Evolutionary conservation across 1,140 invertebrate species (phyloP).

Genomic region (Listronotus oregonensis): DNA sequence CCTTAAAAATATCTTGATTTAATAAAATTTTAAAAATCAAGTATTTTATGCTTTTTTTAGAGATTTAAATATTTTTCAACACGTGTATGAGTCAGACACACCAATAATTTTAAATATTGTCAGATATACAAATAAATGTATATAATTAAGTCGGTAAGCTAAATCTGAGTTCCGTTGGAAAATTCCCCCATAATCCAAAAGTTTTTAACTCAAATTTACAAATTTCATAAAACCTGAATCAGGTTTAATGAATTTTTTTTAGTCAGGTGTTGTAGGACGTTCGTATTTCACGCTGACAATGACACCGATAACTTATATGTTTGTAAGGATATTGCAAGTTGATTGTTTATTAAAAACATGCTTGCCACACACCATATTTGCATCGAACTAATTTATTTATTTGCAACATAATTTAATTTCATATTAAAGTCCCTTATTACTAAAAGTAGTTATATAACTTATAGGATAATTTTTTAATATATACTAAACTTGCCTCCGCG

Average conservation of each 20-base stretch:
- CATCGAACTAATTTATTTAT: neutral
- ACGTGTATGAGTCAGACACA: too few relatives aligned
- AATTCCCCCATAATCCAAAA: neutral
- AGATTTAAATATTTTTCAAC: too few relatives aligned
- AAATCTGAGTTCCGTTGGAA: neutral
- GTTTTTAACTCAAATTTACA: neutral
- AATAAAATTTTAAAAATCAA: too few relatives aligned
- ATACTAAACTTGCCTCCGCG: too few relatives aligned
- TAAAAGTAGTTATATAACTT: too few relatives aligned
- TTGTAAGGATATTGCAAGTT: constrained; percentile 19
- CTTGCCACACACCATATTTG: constrained; percentile 2
- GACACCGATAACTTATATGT: constrained; percentile 25
- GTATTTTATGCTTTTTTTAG: too few relatives aligned
- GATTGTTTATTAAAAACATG: constrained; percentile 15
- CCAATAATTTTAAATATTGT: too few relatives aligned
- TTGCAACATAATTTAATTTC: constrained; percentile 1
- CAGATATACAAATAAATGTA: too few relatives aligned
- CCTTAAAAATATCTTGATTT: too few relatives aligned
- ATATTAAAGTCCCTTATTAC: too few relatives aligned
- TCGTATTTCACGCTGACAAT: constrained; percentile 26
- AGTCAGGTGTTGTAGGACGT: constrained; percentile 23
- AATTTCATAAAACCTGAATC: constrained; percentile 2
- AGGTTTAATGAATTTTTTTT: constrained; percentile 1
- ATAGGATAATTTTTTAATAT: too few relatives aligned
- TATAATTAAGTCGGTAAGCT: too few relatives aligned